Base-by-base conservation (phyloP, 2,888 invertebrate genomes). In the Leucophenga maculata region DNA sequence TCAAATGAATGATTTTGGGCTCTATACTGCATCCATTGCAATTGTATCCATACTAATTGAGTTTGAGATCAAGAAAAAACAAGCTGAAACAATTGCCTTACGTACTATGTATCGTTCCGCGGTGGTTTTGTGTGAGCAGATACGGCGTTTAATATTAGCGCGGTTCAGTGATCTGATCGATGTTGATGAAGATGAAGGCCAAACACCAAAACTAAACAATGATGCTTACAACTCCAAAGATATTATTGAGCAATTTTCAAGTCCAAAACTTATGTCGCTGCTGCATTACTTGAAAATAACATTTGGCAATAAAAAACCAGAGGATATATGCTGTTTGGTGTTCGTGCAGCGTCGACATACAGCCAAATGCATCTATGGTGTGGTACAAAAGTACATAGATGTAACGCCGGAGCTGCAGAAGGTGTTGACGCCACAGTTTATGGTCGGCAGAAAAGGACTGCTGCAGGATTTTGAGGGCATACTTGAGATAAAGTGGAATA, bases 321-420 rank as follows among this genome's bases (percentile, higher is more conserved):
- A 78, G 0, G 86, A 88, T 14, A 82, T 89, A 16, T 80, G 82
- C 69, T 86, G 86, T 67, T 73, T 89, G 14, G 67, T 89, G 8
- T 89, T 89, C 69, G 85, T 88, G 0, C 77, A 88, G 57, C 80
- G 88, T 0, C 85, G 95, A 62, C 93, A 93, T 76, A 93, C 94
- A 0, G 94, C 95, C 0, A 94, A 94, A 87, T 90, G 94, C 8
- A 79, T 97, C 0, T 94, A 91, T 83, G 92, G 94, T 72, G 84
- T 95, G 3, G 78, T 96, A 4, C 90, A 92, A 69, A 88, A 89
- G 0, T 90, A 91, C 0, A 89, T 87, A 11, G 78, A 89, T 22
- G 48, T 70, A 0, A 88, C 91, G 72, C 88, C 90, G 0, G 88
- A 90, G 13, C 92, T 91, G 74, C 88, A 88, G 0, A 91, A 82